Evolutionary conservation across 2,888 invertebrate genomes (phyloP).

Genomic region (Synergus itoensis): DNA sequence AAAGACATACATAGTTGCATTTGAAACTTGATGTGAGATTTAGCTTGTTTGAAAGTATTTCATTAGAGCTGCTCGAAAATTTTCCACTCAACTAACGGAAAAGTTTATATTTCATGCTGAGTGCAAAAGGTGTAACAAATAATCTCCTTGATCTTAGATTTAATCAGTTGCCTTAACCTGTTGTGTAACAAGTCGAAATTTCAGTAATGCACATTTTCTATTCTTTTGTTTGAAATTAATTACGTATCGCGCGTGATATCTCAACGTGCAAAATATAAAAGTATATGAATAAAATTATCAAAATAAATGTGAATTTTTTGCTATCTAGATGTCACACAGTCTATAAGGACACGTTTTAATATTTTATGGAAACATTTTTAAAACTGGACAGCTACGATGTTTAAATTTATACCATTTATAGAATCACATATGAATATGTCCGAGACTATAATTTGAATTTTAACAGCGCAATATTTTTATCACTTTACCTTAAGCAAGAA

Average conservation of each 20-base stretch:
- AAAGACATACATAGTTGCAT: constrained; percentile 1
- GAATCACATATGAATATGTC: no score
- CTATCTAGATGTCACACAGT: not conserved
- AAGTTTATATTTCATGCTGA: not conserved
- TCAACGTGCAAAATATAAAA: no score
- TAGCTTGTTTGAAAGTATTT: constrained; percentile 15
- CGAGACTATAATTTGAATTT: not conserved
- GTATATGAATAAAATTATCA: no score
- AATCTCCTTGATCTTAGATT: not conserved
- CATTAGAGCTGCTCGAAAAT: constrained; percentile 4
- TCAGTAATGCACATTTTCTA: not conserved
- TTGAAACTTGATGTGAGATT: constrained; percentile 13
- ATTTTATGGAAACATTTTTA: no score
- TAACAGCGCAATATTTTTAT: not conserved
- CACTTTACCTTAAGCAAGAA: no score
- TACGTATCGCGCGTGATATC: not conserved
- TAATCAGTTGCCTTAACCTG: not conserved
- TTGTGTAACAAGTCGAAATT: not conserved
- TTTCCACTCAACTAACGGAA: constrained; percentile 25
- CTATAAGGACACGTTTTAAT: no score
- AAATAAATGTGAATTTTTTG: not conserved
- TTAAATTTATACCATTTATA: not conserved
- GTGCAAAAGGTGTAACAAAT: not conserved
- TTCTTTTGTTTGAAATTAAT: not conserved
- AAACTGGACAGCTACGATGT: not conserved